A percentile compares a stretch with the other conserved stretches of the same genome.
Evolutionary conservation across 2,888 invertebrate genomes (phyloP).

Genomic region (Cheilosia variabilis): DNA sequence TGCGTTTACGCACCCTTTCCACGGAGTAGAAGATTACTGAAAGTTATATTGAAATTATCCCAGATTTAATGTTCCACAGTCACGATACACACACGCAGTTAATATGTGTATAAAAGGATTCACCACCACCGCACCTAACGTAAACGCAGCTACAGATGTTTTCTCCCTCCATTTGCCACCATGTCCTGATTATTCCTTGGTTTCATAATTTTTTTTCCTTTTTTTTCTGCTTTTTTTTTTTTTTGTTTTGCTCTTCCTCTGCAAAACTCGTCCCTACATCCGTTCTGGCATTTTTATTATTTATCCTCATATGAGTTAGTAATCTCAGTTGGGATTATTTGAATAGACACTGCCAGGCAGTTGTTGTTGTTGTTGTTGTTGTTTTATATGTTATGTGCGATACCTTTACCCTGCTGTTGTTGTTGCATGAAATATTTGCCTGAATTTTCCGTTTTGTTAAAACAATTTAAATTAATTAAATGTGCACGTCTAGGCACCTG

Average conservation of each 20-base stretch:
- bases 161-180: background rate
- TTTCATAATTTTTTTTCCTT: background rate
- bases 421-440: background rate
- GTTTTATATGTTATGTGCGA: background rate
- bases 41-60: constrained; percentile 56
- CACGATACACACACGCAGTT: constrained; percentile 16
- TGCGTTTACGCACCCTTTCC: constrained; percentile 43
- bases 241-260: background rate
- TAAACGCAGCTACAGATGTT: constrained; percentile 32
- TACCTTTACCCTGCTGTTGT: constrained; percentile 18
- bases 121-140: constrained; percentile 1
- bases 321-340: constrained; percentile 54
- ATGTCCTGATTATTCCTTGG: constrained; percentile 2
- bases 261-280: constrained; percentile 30
- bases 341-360: constrained; percentile 40
- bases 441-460: background rate
- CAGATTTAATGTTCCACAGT: constrained; percentile 44
- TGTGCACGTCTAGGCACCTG: constrained; percentile 17
- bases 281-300: constrained; percentile 26
- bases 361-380: too few species aligned
- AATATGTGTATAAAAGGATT: background rate
- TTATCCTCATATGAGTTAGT: constrained; percentile 34
- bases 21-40: constrained; percentile 12
- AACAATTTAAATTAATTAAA: constrained; percentile 58
- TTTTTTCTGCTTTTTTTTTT: background rate